phyloP scores from a whole-genome alignment of 2,113 vertebrate genomes.

The Lontra canadensis region DNA sequence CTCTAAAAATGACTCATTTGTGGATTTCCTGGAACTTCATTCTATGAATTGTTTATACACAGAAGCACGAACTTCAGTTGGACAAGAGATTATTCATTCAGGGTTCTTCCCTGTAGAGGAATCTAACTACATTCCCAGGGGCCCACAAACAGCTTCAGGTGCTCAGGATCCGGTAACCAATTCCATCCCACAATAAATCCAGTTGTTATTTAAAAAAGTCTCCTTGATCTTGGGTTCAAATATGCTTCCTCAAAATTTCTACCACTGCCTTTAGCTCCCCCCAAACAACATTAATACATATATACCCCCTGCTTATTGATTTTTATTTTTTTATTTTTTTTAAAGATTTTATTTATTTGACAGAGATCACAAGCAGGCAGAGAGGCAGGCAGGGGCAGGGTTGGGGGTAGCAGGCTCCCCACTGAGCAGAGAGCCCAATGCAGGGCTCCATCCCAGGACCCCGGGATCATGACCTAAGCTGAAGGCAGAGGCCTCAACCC shows the following conservation, averaged over 20 bases:
- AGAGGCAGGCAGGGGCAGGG: too few species aligned
- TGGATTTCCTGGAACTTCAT: constrained; percentile 50
- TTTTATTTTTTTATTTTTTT: neutral
- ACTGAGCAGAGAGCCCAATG: too few species aligned
- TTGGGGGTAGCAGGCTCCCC: too few species aligned
- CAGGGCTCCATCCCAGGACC: too few species aligned
- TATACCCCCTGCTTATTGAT: neutral
- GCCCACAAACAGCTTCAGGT: neutral
- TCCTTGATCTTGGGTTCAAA: neutral
- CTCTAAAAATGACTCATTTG: constrained; percentile 46
- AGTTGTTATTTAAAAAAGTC: neutral
- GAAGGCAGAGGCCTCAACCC: too few species aligned
- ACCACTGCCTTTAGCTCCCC: neutral
- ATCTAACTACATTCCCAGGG: neutral
- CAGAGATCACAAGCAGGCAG: too few species aligned
- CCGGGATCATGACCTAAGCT: too few species aligned
- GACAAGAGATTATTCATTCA: neutral
- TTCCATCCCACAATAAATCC: neutral
- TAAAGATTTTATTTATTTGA: too few species aligned
- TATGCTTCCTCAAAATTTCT: neutral
- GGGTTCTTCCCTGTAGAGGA: neutral
- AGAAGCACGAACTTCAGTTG: neutral
- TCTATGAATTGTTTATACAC: constrained; percentile 37
- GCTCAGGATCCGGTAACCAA: neutral
- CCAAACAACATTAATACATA: neutral